Evolutionary conservation across 2,888 invertebrate genomes (phyloP), one percentile per base, ranked within the genome.

Genomic region (Strigamia maritima): DNA sequence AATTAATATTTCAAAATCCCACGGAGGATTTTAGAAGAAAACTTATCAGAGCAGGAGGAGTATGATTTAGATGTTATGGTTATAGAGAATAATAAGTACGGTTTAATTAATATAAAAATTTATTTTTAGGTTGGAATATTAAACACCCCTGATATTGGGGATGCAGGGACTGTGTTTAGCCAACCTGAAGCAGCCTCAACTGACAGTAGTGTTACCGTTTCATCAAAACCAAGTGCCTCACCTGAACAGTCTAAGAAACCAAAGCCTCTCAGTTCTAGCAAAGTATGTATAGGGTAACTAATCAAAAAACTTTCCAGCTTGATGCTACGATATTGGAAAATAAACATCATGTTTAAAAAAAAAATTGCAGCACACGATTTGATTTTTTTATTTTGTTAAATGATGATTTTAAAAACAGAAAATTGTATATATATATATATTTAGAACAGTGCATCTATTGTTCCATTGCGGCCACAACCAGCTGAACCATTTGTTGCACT

Each of bases 21-120:
- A 91, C 92, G 81, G 96, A 96, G 81, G 97, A 98, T 79, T 97
- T 97, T 86, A 90, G 91, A 80, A 91, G 92, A 83, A 95, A 94
- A 85, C 88, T 98, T 24, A 86, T 97, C 76, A 94, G 92, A 87
- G 96, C 94, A 80, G 97, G 97, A 81, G 97, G 90, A 83, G 90
- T 90, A 86, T 87, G 90, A 87, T 81, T 31, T 35, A 26, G 65
- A 35, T n/a, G 8, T 54, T 77, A 14, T 3, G 1, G 70, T 79
- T 76, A 35, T 80, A 28, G 24, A n/a, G 16, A 24, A 0, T 35
- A 6, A n/a, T 35, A 35, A 2, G 3, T 31, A 4, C 28, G 2
- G 10, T 75, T 14, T 75, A 28, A 75, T 14, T 22, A 1, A 14
- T 75, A 0, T 3, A 0, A 19, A 54, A 70, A 24, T 76, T 10